Conservation (phyloP, 2,113 vertebrate species). For the Dasyornis broadbenti region DNA sequence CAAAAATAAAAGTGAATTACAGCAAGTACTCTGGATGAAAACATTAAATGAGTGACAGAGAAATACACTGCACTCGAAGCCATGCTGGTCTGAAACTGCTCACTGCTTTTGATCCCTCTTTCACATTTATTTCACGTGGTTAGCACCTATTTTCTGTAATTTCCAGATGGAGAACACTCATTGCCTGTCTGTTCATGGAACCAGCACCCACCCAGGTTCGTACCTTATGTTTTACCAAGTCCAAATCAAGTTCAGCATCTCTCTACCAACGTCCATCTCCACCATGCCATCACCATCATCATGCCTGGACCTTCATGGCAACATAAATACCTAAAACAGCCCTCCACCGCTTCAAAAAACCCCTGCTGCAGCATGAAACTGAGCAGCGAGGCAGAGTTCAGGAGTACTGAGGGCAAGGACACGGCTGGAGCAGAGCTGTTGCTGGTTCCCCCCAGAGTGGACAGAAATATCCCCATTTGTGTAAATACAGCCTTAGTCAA, state of each 20-base stretch:
- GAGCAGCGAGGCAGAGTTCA: not conserved
- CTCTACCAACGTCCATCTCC: not conserved
- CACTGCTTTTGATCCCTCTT: not conserved
- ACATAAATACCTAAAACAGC: not conserved
- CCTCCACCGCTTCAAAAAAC: not conserved
- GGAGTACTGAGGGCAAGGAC: not conserved
- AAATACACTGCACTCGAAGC: not conserved
- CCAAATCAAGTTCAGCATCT: not conserved
- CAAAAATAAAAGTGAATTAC: not conserved
- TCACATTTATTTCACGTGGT: not conserved
- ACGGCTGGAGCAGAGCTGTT: not conserved
- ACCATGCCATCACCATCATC: not conserved
- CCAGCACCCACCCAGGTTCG: not conserved
- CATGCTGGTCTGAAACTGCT: not conserved
- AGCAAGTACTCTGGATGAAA: not conserved
- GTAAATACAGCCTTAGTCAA: slow-evolving; percentile 48
- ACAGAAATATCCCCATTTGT: slow-evolving; percentile 44
- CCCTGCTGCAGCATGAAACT: not conserved
- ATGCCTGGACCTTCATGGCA: not conserved
- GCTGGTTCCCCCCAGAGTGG: not conserved
- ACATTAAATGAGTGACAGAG: not conserved
- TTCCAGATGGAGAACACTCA: not conserved
- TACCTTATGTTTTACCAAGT: not conserved
- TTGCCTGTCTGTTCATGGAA: not conserved
- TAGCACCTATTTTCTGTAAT: not conserved